A percentile compares a stretch with the other conserved stretches of the same genome.
Evolutionary conservation across 2,888 invertebrate genomes (phyloP).

Genomic region (Meliscaeva auricollis): DNA sequence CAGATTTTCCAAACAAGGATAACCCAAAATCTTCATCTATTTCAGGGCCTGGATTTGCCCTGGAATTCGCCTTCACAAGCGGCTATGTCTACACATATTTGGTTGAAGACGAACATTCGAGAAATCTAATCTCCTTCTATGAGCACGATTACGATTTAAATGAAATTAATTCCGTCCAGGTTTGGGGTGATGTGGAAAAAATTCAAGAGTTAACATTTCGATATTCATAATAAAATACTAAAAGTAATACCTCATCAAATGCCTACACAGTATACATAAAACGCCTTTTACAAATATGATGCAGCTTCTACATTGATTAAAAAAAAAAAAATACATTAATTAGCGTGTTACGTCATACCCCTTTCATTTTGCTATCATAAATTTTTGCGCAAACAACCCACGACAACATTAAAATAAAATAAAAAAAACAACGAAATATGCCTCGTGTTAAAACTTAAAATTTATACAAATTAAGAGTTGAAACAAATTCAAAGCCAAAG

Average conservation of each 20-base stretch:
- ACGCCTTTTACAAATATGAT: not conserved
- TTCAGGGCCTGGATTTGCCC: slow-evolving; percentile 81
- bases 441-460: slow-evolving; percentile 46
- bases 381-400: slow-evolving; percentile 26
- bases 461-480: slow-evolving; percentile 33
- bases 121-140: slow-evolving; percentile 80
- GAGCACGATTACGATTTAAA: slow-evolving; percentile 79
- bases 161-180: slow-evolving; percentile 81
- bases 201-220: slow-evolving; percentile 80
- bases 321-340: not conserved
- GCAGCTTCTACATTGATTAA: slow-evolving; percentile 1
- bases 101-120: slow-evolving; percentile 78
- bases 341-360: slow-evolving; percentile 11
- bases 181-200: slow-evolving; percentile 83
- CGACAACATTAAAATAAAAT: slow-evolving; percentile 8
- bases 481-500: slow-evolving; percentile 56
- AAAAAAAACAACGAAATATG: slow-evolving; percentile 31
- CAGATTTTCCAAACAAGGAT: slow-evolving; percentile 54
- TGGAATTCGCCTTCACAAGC: slow-evolving; percentile 81
- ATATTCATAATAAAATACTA: slow-evolving; percentile 69
- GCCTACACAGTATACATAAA: slow-evolving; percentile 19
- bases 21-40: slow-evolving; percentile 79
- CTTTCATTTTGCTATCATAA: slow-evolving; percentile 3
- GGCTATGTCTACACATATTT: slow-evolving; percentile 80
- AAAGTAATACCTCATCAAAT: slow-evolving; percentile 6